A percentile compares a stretch with the other conserved stretches of the same genome.
Evolutionary conservation across 2,113 vertebrate species (phyloP).

Genomic region (Pachycephala philippinensis): DNA sequence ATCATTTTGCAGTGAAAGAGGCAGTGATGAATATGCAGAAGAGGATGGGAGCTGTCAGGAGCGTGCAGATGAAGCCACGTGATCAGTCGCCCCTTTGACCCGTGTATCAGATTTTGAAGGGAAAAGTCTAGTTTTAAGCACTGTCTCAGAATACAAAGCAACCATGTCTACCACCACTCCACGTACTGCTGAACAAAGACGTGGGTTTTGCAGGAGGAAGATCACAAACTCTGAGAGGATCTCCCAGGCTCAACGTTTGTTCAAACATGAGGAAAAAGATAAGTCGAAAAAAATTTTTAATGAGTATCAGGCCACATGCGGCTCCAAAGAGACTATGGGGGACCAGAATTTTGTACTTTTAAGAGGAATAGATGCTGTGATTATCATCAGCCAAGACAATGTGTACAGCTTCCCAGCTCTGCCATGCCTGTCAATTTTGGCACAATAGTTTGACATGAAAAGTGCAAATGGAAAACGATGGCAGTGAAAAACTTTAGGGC

Average conservation of each 20-base stretch:
- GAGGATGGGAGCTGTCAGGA: slow-evolving; percentile 31
- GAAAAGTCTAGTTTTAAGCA: slow-evolving; percentile 26
- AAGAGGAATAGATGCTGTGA: not conserved
- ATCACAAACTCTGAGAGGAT: slow-evolving; percentile 35
- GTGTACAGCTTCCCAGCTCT: not conserved
- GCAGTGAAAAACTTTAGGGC: not conserved
- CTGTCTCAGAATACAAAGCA: slow-evolving; percentile 53
- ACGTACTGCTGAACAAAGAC: slow-evolving; percentile 24
- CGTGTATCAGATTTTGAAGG: slow-evolving; percentile 21
- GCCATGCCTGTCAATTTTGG: slow-evolving; percentile 7
- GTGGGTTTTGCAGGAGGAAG: slow-evolving; percentile 14
- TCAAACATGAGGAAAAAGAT: not conserved
- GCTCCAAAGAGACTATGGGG: not conserved
- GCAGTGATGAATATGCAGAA: slow-evolving; percentile 39
- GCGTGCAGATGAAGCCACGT: not conserved
- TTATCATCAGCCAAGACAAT: not conserved
- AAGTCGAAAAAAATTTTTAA: slow-evolving; percentile 14
- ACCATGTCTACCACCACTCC: not conserved
- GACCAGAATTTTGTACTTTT: not conserved
- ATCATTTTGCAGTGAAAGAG: slow-evolving; percentile 32
- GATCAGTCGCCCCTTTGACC: not conserved
- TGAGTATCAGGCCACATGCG: not conserved
- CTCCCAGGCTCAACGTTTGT: slow-evolving; percentile 25
- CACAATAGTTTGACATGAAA: not conserved
- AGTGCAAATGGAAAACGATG: not conserved